These are phyloP conservation scores for Limanda limanda DNA, from an alignment of 2,113 vertebrate genomes.

Conservation along the genomic window DNA sequence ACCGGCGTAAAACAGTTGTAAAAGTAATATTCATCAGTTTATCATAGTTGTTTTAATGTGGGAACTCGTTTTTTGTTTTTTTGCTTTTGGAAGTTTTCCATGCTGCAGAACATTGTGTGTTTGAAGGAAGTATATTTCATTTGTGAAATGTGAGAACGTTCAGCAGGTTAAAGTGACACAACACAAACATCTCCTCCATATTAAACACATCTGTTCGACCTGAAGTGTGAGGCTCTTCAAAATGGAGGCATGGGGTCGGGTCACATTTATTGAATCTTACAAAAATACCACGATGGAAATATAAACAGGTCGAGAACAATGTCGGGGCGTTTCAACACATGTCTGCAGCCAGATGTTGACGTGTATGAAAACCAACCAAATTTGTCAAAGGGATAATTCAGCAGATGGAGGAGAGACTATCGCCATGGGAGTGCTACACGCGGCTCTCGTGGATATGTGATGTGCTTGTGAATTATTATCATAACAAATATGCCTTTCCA, in stretches of 20 bases:
- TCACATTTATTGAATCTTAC: neutral
- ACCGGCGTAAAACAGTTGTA: neutral
- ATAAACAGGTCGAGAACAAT: neutral
- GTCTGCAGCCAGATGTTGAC: slow-evolving; percentile 58
- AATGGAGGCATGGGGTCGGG: too few relatives aligned
- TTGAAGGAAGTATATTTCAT: too few relatives aligned
- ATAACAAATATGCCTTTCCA: slow-evolving; percentile 63
- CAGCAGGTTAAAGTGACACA: too few relatives aligned
- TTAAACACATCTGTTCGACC: too few relatives aligned
- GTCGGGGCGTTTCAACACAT: neutral
- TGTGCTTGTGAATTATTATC: slow-evolving; percentile 64
- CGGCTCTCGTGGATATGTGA: slow-evolving; percentile 42
- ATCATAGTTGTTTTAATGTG: too few relatives aligned
- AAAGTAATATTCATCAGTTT: neutral
- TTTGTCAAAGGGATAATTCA: slow-evolving; percentile 59
- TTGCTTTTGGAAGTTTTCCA: too few relatives aligned
- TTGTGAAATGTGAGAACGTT: too few relatives aligned
- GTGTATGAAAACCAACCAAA: slow-evolving; percentile 43
- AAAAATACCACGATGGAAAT: neutral
- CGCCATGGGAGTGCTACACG: slow-evolving; percentile 51
- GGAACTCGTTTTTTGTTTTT: too few relatives aligned
- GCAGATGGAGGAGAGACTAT: slow-evolving; percentile 54
- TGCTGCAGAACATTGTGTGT: too few relatives aligned
- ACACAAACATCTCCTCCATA: too few relatives aligned
- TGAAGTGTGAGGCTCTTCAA: too few relatives aligned